Evolutionary conservation across 2,888 invertebrate species (phyloP).

Genomic region (Tetropium fuscum): DNA sequence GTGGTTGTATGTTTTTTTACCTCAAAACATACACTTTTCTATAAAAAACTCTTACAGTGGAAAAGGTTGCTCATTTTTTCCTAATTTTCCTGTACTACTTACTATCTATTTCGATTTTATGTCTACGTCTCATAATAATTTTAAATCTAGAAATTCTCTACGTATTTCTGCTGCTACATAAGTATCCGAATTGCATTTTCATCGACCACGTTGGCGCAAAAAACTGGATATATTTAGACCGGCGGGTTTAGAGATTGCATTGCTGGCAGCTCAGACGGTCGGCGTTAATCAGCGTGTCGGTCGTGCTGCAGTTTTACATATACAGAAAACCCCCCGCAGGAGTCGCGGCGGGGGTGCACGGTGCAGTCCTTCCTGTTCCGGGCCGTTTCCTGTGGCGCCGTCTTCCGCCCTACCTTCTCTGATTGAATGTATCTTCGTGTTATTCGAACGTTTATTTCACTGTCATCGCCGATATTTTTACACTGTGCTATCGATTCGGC

Average conservation of each 20-base stretch:
- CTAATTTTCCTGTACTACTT: no score
- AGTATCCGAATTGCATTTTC: not conserved
- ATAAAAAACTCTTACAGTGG: no score
- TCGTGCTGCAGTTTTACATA: constrained; percentile 42
- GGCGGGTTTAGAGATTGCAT: not conserved
- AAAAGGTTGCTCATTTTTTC: no score
- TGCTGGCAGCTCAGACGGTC: not conserved
- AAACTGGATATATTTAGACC: not conserved
- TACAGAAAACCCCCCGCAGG: constrained; percentile 26
- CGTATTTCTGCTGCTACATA: no score
- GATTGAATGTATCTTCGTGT: constrained; percentile 61
- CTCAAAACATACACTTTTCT: no score
- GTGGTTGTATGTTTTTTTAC: no score
- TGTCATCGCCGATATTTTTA: constrained; percentile 49
- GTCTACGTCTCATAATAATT: no score
- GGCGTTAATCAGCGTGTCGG: constrained; percentile 25
- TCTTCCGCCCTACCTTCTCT: constrained; percentile 57
- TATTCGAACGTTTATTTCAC: constrained; percentile 57
- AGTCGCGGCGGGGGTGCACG: constrained; percentile 40
- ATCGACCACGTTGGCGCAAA: not conserved
- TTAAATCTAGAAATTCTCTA: no score
- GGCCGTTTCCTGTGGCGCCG: constrained; percentile 59
- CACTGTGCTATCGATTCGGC: constrained; percentile 44
- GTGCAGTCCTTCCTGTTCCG: constrained; percentile 57
- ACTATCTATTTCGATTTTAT: no score